Conservation (phyloP, 2,888 invertebrate species). For the Glaucopsyche alexis region DNA sequence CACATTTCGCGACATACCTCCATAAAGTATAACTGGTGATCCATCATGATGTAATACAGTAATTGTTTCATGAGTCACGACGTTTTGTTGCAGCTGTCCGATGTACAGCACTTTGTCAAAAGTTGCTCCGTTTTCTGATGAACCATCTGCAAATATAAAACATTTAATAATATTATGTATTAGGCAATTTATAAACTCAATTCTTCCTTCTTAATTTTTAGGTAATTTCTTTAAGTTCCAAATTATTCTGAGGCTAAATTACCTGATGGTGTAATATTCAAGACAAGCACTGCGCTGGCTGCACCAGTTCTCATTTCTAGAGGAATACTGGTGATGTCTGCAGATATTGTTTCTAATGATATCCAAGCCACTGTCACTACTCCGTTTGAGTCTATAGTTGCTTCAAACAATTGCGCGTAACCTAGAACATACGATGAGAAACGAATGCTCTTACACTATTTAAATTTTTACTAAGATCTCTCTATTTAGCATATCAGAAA, state of each 20-base stretch:
- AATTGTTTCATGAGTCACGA: constrained; percentile 57
- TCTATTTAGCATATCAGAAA: no score
- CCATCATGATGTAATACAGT: constrained; percentile 49
- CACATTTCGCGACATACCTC: constrained; percentile 48
- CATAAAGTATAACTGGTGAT: constrained; percentile 47
- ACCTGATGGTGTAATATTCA: neutral
- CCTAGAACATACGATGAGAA: neutral
- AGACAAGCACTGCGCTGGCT: neutral
- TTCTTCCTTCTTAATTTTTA: neutral
- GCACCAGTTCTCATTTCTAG: neutral
- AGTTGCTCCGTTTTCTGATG: constrained; percentile 38
- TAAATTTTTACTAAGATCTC: no score
- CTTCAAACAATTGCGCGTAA: neutral
- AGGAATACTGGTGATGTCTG: neutral
- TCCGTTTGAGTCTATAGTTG: neutral
- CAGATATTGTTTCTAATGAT: neutral
- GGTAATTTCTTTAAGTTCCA: neutral
- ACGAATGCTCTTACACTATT: no score
- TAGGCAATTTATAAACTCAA: neutral
- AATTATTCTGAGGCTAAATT: neutral
- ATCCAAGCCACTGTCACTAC: neutral
- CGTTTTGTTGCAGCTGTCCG: constrained; percentile 49
- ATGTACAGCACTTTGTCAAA: constrained; percentile 58
- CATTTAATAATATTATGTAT: no score
- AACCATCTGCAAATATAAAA: neutral